Conservation (phyloP, 2,888 invertebrate genomes). For the Petrophora chlorosata region DNA sequence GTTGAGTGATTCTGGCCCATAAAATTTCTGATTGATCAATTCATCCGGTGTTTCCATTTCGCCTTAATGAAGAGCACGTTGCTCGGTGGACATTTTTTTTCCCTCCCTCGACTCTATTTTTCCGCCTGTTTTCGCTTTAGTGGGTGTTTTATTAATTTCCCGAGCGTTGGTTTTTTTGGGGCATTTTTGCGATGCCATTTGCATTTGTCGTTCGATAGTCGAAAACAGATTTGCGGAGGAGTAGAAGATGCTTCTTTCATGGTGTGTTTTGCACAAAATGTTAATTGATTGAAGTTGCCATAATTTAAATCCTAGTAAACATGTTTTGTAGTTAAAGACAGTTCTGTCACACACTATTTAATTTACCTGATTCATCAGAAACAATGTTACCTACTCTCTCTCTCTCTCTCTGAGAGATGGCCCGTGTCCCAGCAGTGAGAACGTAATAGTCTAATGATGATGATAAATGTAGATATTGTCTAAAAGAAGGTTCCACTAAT, state of each 20-base stretch:
- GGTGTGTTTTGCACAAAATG: too few relatives aligned
- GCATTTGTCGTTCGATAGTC: constrained; percentile 57
- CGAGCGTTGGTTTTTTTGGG: constrained; percentile 48
- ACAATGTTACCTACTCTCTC: too few relatives aligned
- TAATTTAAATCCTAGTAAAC: too few relatives aligned
- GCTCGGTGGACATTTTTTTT: constrained; percentile 63
- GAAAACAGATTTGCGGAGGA: constrained; percentile 59
- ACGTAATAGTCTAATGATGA: too few relatives aligned
- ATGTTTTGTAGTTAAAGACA: too few relatives aligned
- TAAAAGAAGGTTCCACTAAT: too few relatives aligned
- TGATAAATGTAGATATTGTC: too few relatives aligned
- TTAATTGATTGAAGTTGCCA: too few relatives aligned
- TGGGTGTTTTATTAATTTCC: constrained; percentile 80
- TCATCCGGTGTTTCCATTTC: constrained; percentile 78
- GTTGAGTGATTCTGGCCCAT: constrained; percentile 82
- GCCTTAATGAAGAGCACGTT: constrained; percentile 79
- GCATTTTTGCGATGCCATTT: constrained; percentile 40
- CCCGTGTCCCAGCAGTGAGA: too few relatives aligned
- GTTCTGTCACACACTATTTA: too few relatives aligned
- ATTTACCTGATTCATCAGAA: too few relatives aligned
- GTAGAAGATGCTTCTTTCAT: background rate
- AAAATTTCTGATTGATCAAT: constrained; percentile 84
- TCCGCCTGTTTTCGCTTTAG: constrained; percentile 79
- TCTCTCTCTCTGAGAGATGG: too few relatives aligned
- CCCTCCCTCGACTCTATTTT: constrained; percentile 69